Evolutionary conservation across 2,113 vertebrate genomes (phyloP).

Genomic region (Hydrochoerus hydrochaeris): DNA sequence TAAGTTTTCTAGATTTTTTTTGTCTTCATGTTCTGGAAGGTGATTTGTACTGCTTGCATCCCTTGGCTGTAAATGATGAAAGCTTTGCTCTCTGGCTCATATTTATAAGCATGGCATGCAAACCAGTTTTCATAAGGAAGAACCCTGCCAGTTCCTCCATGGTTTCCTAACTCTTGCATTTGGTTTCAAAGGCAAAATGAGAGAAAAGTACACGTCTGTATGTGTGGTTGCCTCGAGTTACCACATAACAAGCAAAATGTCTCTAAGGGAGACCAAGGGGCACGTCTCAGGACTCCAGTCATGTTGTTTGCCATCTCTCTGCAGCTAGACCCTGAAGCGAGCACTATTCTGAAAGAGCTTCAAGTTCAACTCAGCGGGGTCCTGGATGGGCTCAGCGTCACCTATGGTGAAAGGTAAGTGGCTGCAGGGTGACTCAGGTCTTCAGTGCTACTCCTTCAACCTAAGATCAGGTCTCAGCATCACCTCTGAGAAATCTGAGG

Average conservation of each 20-base stretch:
- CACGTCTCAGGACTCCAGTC: not conserved
- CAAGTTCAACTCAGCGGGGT: slow-evolving; percentile 95
- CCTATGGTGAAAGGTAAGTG: slow-evolving; percentile 93
- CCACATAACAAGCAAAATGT: not conserved
- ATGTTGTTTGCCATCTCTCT: slow-evolving; percentile 75
- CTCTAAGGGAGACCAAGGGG: not conserved
- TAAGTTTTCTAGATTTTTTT: not conserved
- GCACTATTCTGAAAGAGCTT: slow-evolving; percentile 94
- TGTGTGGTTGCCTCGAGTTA: not conserved
- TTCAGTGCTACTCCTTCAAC: not conserved
- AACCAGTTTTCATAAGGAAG: not conserved
- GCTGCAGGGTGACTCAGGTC: too few relatives aligned
- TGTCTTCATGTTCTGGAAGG: not conserved
- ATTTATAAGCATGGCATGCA: slow-evolving; percentile 59
- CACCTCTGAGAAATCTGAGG: not conserved
- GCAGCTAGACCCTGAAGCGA: slow-evolving; percentile 97
- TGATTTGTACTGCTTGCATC: not conserved
- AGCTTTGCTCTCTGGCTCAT: slow-evolving; percentile 61
- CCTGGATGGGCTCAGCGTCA: slow-evolving; percentile 94
- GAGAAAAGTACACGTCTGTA: not conserved
- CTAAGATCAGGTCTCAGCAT: not conserved
- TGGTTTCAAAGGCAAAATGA: slow-evolving; percentile 54
- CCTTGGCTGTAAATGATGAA: not conserved
- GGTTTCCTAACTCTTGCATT: slow-evolving; percentile 60
- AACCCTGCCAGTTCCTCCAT: not conserved